Evolutionary conservation across 2,113 vertebrate species (phyloP), one percentile per base, ranked within the genome.

Genomic region (Eleginops maclovinus): DNA sequence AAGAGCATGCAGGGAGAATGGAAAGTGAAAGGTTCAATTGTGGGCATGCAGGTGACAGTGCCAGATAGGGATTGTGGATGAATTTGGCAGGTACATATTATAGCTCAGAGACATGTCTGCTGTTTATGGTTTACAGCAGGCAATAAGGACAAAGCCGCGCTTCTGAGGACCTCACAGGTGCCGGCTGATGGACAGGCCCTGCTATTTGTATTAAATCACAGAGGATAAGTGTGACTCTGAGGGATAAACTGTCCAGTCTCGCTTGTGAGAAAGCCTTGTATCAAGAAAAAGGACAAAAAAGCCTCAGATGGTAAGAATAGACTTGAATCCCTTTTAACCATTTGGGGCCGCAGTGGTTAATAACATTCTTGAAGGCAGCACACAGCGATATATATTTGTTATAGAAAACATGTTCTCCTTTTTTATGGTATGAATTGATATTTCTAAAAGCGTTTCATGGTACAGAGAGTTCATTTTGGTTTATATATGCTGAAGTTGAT

Each of bases 11-110:
- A 46, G 51, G 66, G 65, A 75, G 61, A 79, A 75, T 46, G 75
- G 71, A 60, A 79, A 85, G 63, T 56, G 73, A 89, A 88, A 87
- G 89, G 86, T 87, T 49, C 83, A 68, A 75, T 63, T n/a, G 12
- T 64, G 49, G 73, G 69, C 73, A 62, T 72, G 41, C 53, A 28
- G 10, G 75, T 66, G 81, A 81, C 76, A 63, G 74, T 68, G 19
- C 40, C 51, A 61, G 24, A 64, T 36, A 36, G 62, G 73, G 54
- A 58, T 24, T 56, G 49, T 43, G 46, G 58, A 80, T 24, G 61
- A 0, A 1, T 41, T n/a, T 90, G 90, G 81, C 83, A 81, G 75
- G 51, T 87, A 59, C 60, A 85, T 28, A 66, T 59, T 68, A 66
- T 31, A 79, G 73, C 63, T 75, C 56, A 1, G 16, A 77, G 79